Evolutionary conservation across 2,888 invertebrate species (phyloP).

Genomic region (Hypsopygia costalis): DNA sequence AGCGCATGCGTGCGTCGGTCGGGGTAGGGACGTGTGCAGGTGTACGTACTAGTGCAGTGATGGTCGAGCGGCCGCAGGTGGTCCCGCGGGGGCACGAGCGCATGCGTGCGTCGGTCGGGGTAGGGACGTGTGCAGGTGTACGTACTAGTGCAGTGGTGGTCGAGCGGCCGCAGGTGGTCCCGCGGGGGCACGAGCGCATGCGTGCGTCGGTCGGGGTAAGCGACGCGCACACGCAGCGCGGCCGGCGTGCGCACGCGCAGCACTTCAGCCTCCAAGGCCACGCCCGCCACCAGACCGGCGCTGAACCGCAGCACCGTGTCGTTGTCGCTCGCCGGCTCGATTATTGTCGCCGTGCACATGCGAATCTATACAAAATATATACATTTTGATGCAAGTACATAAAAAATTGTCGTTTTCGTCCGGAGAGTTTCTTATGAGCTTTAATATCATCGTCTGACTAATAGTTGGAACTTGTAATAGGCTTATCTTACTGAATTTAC

Average conservation of each 20-base stretch:
- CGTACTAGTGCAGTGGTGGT: constrained; percentile 10
- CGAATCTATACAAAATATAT: constrained; percentile 78
- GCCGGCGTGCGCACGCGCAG: constrained; percentile 87
- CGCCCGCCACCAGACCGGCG: constrained; percentile 93
- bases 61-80: constrained; percentile 75
- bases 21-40: constrained; percentile 92
- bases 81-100: constrained; percentile 88
- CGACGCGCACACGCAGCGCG: constrained; percentile 90
- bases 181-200: constrained; percentile 90
- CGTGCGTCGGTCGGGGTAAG: constrained; percentile 94
- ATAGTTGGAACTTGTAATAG: too few relatives aligned
- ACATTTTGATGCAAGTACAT: too few relatives aligned
- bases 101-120: constrained; percentile 94
- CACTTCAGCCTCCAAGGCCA: constrained; percentile 93
- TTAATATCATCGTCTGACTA: too few relatives aligned
- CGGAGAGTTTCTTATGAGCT: too few relatives aligned
- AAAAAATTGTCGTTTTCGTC: too few relatives aligned
- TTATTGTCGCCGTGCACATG: constrained; percentile 89
- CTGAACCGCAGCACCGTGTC: constrained; percentile 93
- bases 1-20: constrained; percentile 94
- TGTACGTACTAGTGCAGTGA: constrained; percentile 76
- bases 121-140: constrained; percentile 78
- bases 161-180: constrained; percentile 80
- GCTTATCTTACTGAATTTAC: too few relatives aligned
- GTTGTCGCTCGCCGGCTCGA: constrained; percentile 90